phyloP scores from a whole-genome alignment of 2,888 invertebrate genomes.

The Elaeidobius kamerunicus region DNA sequence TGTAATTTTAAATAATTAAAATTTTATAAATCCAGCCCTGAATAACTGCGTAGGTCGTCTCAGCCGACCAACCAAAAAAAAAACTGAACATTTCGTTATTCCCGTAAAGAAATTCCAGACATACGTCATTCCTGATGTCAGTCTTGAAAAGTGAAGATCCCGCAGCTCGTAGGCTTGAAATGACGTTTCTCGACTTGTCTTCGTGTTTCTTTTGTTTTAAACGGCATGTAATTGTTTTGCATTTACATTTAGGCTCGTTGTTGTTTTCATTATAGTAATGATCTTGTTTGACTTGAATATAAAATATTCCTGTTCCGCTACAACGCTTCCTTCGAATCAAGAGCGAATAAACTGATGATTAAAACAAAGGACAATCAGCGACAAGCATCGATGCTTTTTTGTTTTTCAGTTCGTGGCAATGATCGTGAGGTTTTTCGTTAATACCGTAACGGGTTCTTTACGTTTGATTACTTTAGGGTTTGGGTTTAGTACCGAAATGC shows the following conservation, averaged over 20 bases:
- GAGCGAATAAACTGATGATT: no score
- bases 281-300: no score
- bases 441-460: no score
- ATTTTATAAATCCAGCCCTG: background rate
- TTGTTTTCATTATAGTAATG: background rate
- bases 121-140: conserved; percentile 12
- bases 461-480: no score
- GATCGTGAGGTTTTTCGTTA: no score
- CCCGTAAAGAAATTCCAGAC: background rate
- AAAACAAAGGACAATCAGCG: no score
- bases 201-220: conserved; percentile 15
- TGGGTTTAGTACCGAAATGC: no score
- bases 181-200: conserved; percentile 3
- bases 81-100: background rate
- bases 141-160: conserved; percentile 8
- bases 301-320: no score
- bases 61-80: background rate
- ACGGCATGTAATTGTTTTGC: conserved; percentile 16
- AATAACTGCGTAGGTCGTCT: background rate
- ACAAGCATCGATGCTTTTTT: no score
- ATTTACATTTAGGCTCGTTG: conserved; percentile 10
- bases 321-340: no score
- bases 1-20: no score
- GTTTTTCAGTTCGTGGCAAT: no score
- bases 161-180: conserved; percentile 19